Evolutionary conservation across 1,140 invertebrate species (phyloP), one percentile per base, ranked within the genome.

Genomic region (Drosophila nannoptera): DNA sequence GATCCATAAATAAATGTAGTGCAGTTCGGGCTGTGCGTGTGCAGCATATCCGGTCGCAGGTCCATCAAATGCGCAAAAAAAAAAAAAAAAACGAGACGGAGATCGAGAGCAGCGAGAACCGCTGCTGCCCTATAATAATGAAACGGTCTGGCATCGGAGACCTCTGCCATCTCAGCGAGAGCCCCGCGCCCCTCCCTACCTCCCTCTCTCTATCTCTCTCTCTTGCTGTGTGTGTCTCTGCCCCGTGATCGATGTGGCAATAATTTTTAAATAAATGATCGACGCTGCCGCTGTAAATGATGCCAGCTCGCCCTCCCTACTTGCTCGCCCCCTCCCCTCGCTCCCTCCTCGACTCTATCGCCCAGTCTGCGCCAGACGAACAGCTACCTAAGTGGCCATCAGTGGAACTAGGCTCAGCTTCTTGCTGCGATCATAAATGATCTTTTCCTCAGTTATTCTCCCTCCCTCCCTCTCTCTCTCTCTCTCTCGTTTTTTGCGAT

Each of bases 181-280:
- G 9, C 22, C 12, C n/a, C n/a, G n/a, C n/a, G n/a, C n/a, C 14
- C 46, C 42, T 60, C 65, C 40, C 58, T 36, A 12, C 22, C 40
- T 14, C 22, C 12, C 14, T 53, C 42, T 60, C 65, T 50, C 58
- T 36, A 12, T n/a, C 55, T 43, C 7, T 31, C 59, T 45, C 38
- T 42, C 58, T 62, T 33, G 14, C 22, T 46, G 12, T 59, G 53
- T 73, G 42, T 64, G n/a, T 56, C 16, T 49, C 43, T 56, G 63
- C 43, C 36, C 12, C 56, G 69, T 87, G 82, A 87, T 87, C 82
- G 83, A 87, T 87, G 82, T 87, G 86, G 82, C 78, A 87, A 87
- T 87, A 87, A 87, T 86, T 87, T 87, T 87, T 78, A 87, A 87
- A 87, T 87, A 87, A 87, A 87, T 84, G 82, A 87, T 87, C 78